Evolutionary conservation across 2,113 vertebrate species (phyloP), one percentile per base, ranked within the genome.

Genomic region (Rhinolophus ferrumequinum): DNA sequence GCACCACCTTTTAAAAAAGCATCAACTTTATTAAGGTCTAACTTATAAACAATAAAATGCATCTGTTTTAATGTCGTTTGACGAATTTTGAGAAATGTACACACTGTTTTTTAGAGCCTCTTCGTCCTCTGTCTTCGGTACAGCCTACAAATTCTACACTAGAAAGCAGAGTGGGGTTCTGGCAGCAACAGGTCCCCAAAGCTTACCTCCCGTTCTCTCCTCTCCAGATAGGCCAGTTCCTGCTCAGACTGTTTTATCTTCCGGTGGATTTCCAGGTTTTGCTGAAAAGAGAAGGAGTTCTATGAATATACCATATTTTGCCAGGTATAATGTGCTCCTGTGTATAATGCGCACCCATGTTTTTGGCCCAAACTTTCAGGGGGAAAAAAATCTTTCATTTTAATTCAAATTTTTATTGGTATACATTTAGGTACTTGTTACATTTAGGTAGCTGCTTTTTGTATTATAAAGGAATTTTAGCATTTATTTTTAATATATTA

Each of bases 261-360:
- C 90, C 99, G 98, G 75, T 99, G 99, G 95, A 99, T 99, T 97
- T 99, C 99, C 98, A 99, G 99, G 98, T 99, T 99, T 99, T 99
- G 99, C 99, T 99, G 98, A 96, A 87, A 97, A 91, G 58, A 97
- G 82, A 98, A 95, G 88, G 30, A 35, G 44, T 60, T 70, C 58
- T 94, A 44, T 87, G 83, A 97, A 81, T 69, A 70, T 50, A 50
- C 47, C 47, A 13, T 50, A 50, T 50, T 50, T 50, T 50, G 41
- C 0, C 11, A 50, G 12, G 47, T 50, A 50, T 50, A 50, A 50
- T 50, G 11, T 50, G 5, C 47, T 50, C 47, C 47, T 2, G 47
- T 50, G 47, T 50, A 50, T 50, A 50, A 50, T 13, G 47, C 47
- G 11, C 47, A 50, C 47, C 47, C 47, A 50, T 13, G 47, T 50